Percentiles rank a stretch among this genome's conserved stretches.
These are phyloP conservation scores for Phainopepla nitens DNA, from an alignment of 2,113 vertebrate species.

Conservation along the genomic window DNA sequence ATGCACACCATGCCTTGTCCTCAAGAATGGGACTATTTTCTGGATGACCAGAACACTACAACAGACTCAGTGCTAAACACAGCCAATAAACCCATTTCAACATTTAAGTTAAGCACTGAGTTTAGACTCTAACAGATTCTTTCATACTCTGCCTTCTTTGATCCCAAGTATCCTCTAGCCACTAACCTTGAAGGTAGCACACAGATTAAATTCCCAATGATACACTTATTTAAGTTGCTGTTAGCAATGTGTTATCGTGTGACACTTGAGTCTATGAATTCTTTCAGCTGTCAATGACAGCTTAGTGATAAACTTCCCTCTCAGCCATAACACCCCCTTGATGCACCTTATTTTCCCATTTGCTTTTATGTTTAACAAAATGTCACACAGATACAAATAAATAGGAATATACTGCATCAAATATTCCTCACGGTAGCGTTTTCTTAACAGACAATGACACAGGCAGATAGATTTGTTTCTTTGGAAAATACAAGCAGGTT, in stretches of 20 bases:
- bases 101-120: background rate
- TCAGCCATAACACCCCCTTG: constrained; percentile 28
- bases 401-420: constrained; percentile 33
- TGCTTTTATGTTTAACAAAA: constrained; percentile 60
- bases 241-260: constrained; percentile 15
- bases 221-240: constrained; percentile 23
- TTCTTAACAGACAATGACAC: constrained; percentile 33
- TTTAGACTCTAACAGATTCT: background rate
- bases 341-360: constrained; percentile 27
- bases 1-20: background rate
- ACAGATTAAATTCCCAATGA: constrained; percentile 26
- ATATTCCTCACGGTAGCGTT: constrained; percentile 21
- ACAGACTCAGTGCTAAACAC: background rate
- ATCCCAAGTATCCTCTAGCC: constrained; percentile 34
- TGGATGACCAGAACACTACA: background rate
- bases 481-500: background rate
- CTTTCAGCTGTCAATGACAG: constrained; percentile 44
- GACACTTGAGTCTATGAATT: background rate
- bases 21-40: background rate
- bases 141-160: constrained; percentile 19
- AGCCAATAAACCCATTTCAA: background rate
- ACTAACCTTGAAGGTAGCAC: constrained; percentile 30
- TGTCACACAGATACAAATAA: constrained; percentile 25
- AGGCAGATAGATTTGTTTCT: background rate
- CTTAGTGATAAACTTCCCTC: constrained; percentile 46